A percentile compares a stretch with the other conserved stretches of the same genome.
Evolutionary conservation across 2,797 vertebrate genomes (phyloP).

Genomic region (Hapalemur alaotrensis): DNA sequence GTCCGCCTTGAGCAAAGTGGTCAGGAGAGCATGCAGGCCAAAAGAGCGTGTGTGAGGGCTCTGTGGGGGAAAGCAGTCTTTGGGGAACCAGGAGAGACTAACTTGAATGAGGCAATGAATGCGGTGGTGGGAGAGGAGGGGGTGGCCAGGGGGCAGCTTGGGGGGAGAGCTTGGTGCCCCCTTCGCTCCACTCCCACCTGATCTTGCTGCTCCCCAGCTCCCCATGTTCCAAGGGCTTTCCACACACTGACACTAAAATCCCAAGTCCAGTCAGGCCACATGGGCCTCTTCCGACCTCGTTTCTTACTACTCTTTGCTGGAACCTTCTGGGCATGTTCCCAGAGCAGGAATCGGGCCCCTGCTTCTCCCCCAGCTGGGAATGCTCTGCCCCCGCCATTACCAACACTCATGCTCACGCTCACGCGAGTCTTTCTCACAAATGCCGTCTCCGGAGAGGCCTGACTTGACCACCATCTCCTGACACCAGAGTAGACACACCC

Average conservation of each 20-base stretch:
- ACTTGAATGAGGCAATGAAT: not conserved
- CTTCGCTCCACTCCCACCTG: too few relatives aligned
- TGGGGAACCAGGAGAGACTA: not conserved
- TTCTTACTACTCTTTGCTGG: not conserved
- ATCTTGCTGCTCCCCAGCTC: not conserved
- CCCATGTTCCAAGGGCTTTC: not conserved
- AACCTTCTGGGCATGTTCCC: not conserved
- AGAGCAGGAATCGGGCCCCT: too few relatives aligned
- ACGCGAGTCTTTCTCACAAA: not conserved
- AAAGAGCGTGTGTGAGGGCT: not conserved
- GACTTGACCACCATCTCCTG: not conserved
- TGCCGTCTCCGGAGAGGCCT: not conserved
- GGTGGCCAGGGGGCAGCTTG: not conserved
- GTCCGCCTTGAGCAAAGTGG: not conserved
- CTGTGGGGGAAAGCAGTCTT: not conserved
- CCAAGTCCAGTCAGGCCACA: not conserved
- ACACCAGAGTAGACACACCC: not conserved
- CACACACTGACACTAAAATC: not conserved
- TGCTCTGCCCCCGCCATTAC: not conserved
- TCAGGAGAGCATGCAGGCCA: not conserved
- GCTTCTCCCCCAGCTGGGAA: not conserved
- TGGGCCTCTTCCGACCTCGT: not conserved
- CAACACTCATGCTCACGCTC: not conserved
- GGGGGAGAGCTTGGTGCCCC: not conserved
- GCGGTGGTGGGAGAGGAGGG: not conserved